Base-by-base conservation (phyloP, 2,113 vertebrate species). In the Pagrus major region DNA sequence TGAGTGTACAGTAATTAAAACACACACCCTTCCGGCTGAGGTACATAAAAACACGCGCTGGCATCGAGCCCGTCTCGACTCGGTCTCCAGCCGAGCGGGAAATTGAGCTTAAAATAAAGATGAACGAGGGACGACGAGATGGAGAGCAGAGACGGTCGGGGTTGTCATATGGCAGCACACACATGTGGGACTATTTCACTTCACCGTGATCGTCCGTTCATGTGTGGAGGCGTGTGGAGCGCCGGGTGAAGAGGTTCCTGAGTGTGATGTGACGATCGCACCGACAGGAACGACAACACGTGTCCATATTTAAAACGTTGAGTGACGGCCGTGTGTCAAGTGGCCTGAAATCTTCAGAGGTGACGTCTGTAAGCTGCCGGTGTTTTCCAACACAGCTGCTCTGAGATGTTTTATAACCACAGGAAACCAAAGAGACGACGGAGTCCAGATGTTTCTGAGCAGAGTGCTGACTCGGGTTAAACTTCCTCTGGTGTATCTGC, bases 21-120 rank as follows among this genome's bases (percentile, higher is more conserved):
- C 67, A 67, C 73, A 60, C 83, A 61, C 4, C 60, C 77, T 80
- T 71, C 71, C 33, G 31, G 61, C 83, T 74, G 49, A 81, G 25
- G 71, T 27, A 11, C n/a, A 31, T 42, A 6, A 4, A 61, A 69
- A 67, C 54, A 60, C 35, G 42, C 35, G 0, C 41, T 47, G 76
- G 78, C 46, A 16, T 15, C 1, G 3, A 2, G 69, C 67, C 85
- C 63, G 54, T 20, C 49, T 52, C 15, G 41, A 61, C 9, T 81
- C 2, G 9, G 70, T 25, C 42, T 83, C 71, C 68, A 49, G 56
- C 66, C 3, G 56, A 76, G 63, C 1, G 8, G 56, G 78, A 86
- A 80, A 79, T 54, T 7, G 27, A 73, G 66, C 75, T 78, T 71
- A 51, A 83, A 81, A 72, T 77, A 71, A 70, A 81, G 85, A 79